A percentile compares a stretch with the other conserved stretches of the same genome.
Evolutionary conservation across 2,113 vertebrate species (phyloP).

Genomic region (Rhizomys pruinosus): DNA sequence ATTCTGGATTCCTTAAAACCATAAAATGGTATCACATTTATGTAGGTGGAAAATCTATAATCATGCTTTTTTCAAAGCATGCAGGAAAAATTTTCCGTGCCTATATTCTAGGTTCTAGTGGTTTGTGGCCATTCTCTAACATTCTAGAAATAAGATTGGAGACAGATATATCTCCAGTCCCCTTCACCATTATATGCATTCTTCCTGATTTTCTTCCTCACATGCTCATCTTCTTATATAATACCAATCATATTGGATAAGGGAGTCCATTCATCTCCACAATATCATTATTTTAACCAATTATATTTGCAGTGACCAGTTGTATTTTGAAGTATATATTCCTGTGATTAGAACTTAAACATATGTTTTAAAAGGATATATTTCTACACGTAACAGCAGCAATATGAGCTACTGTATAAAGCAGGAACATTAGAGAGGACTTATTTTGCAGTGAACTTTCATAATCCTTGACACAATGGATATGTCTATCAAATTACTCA

Average conservation of each 20-base stretch:
- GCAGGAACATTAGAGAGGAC: background rate
- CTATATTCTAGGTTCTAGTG: background rate
- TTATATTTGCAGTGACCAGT: background rate
- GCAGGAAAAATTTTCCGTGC: background rate
- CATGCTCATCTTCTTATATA: background rate
- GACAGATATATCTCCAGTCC: no score
- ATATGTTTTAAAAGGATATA: background rate
- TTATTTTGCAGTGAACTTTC: background rate
- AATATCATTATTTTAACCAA: background rate
- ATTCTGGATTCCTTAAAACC: background rate
- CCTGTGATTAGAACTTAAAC: background rate
- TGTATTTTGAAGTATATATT: background rate
- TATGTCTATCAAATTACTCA: background rate
- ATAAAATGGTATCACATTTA: background rate
- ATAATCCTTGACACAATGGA: background rate
- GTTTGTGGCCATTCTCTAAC: background rate
- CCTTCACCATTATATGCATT: background rate
- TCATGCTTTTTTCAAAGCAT: background rate
- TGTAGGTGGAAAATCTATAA: background rate
- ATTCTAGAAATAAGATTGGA: background rate
- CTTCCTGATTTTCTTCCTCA: no score
- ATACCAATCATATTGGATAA: background rate
- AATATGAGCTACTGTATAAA: background rate
- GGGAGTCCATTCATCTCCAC: background rate
- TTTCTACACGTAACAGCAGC: background rate